Base-by-base conservation (phyloP, 2,797 vertebrate species). In the Cossypha polioptera region DNA sequence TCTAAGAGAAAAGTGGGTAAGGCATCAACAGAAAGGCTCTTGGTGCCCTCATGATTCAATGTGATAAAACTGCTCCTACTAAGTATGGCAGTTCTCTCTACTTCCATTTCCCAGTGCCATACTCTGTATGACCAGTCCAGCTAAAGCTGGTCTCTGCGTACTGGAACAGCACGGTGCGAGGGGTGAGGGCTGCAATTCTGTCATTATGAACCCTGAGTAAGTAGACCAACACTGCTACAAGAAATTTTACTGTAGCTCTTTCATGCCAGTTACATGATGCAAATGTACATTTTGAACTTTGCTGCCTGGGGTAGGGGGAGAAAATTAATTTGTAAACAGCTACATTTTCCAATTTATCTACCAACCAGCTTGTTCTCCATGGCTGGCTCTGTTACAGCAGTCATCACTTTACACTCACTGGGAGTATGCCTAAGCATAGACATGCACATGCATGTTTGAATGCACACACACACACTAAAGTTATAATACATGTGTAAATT, bases 401-500 rank as follows among this genome's bases (percentile, higher is more conserved):
- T 65, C 93, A 77, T 83, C 71, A 12, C 25, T 31, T 95, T 79
- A 96, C 88, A 51, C 75, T 90, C 92, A 51, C 72, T 88, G 80
- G 86, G 94, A 97, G 80, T 53, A 85, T 61, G 73, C 79, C 67
- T 81, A 88, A 67, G 53, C 82, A 79, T 73, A 84, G 68, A 68
- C 74, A 79, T 57, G 57, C 47, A 76, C 68, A 82, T 8, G 50
- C 51, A 69, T 92, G 53, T 91, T 80, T 86, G 80, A 94, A 94
- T 42, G 57, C 50, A 95, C 18, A 67, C 43, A 87, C 86, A 90
- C 61, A 91, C 38, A 66, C 80, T 79, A 28, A 47, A 66, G 90
- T 95, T 93, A 90, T 7, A 95, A 83, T 96, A 95, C 96, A 96
- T 54, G 77, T 96, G 94, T 96, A 97, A 93, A 94, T 91, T 95